Base-by-base conservation (phyloP, 1,140 invertebrate species). In the Acromyrmex echinatior region DNA sequence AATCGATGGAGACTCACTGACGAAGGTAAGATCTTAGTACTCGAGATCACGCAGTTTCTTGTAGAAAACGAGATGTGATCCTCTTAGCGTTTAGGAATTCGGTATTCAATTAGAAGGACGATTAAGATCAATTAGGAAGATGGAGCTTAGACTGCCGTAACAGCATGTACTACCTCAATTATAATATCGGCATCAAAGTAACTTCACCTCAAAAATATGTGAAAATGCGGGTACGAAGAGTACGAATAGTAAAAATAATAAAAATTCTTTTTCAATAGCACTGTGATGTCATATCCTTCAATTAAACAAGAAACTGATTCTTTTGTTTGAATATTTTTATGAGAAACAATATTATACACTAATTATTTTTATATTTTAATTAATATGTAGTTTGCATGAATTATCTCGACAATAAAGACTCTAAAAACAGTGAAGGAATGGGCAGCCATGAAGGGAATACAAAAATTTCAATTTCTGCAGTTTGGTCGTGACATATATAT, bases 41-140 rank as follows among this genome's bases (percentile, higher is more conserved):
- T 56, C 4, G 21, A 28, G 45, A 86, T n/a, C 60, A 56, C 62
- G 56, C 21, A 53, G 70, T 86, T 87, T 35, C 65, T 77, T 28
- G 16, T 21, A 35, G 9, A 80, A 73, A 35, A 78, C 49, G 25
- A 79, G 79, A 73, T 53, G 14, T 73, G 85, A 90, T 87, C 85
- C 73, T 82, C 88, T 87, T 87, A 87, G 6, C 60, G 71, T 28
- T 89, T 45, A 68, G 62, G 49, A 78, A 35, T 77, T 80, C 28
- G 81, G n/a, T 31, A 53, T 51, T 81, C 82, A 90, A 89, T 90
- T 86, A 71, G 62, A 80, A 82, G 70, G 21, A 18, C 66, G 88
- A 90, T 90, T 77, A 81, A 78, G 63, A 56, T 82, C 88, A 89
- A 63, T 62, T 87, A 76, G 60, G 39, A 51, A 39, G 28, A 45